Evolutionary conservation across 2,888 invertebrate genomes (phyloP), one percentile per base, ranked within the genome.

Genomic region (Colletes collaris): DNA sequence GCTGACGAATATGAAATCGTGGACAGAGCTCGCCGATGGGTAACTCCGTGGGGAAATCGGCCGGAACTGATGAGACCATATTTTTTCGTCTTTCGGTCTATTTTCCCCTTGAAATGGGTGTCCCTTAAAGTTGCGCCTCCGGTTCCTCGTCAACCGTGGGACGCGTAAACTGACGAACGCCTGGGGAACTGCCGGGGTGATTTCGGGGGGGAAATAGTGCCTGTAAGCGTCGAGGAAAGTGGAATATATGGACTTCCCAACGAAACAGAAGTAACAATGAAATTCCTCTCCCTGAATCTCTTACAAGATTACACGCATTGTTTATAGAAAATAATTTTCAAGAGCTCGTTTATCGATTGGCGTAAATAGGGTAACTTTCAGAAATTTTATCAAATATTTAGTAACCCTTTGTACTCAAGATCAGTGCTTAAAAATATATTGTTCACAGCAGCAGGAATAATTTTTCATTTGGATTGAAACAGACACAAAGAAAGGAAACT

Each of bases 1-100:
- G 53, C 79, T 75, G 82, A 83, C 83, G 82, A 82, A 83, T 84
- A 75, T 80, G 81, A 73, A 86, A 85, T 76, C 73, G 37, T 50
- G 71, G 16, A 49, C 58, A 63, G 70, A 65, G 56, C 56, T 59
- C 52, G 60, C 63, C 72, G 73, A 80, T 78, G 66, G 76, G 77
- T 55, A 73, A 50, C 62, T 81, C 83, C 81, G 60, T 27, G 65
- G 85, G 81, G 85, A 83, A 85, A 83, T 83, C 83, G 85, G 69
- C 40, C 68, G 74, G 53, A 70, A 74, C 56, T 83, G 85, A 81
- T 83, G 85, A 85, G 78, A 72, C 83, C 65, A 40, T 73, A 70
- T 70, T 74, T 76, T 76, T 75, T 71, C 55, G 40, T n/a, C 60
- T 55, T 62, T 56, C 4, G 19, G 8, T 4, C 6, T 16, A 11